Evolutionary conservation across 2,113 vertebrate species (phyloP).

Genomic region (Forbesichthys papilliferus): DNA sequence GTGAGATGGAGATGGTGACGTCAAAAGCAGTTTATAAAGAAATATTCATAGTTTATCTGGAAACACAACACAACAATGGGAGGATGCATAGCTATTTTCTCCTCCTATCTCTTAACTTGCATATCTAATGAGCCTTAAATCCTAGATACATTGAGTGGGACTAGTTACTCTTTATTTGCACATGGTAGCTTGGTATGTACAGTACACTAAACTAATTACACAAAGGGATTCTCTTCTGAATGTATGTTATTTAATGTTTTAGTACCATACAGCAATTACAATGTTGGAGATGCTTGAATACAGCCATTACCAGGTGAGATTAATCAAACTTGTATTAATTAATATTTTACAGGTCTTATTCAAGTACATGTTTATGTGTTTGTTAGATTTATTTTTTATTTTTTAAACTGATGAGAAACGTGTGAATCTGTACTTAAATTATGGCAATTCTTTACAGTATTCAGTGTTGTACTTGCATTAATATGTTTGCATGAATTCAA

Average conservation of each 20-base stretch:
- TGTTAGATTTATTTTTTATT: no score
- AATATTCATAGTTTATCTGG: conserved; percentile 84
- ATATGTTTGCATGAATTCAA: no score
- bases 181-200: conserved; percentile 29
- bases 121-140: conserved; percentile 86
- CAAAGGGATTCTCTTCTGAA: conserved; percentile 66
- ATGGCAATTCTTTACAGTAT: no score
- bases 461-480: no score
- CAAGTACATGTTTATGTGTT: no score
- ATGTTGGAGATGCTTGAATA: conserved; percentile 99
- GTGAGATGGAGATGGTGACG: conserved; percentile 87
- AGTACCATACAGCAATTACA: conserved; percentile 44
- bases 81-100: conserved; percentile 79
- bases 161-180: conserved; percentile 39
- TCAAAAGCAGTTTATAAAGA: conserved; percentile 83
- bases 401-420: no score
- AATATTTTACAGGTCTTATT: not conserved
- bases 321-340: not conserved
- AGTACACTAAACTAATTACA: conserved; percentile 20
- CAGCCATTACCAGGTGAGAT: conserved; percentile 94
- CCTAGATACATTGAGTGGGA: conserved; percentile 77
- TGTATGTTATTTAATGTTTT: conserved; percentile 3
- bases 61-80: conserved; percentile 74
- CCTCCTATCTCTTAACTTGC: conserved; percentile 81
- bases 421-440: no score